These are phyloP conservation scores for Andrena bucephala DNA, from an alignment of 2,888 invertebrate genomes.

Conservation along the genomic window DNA sequence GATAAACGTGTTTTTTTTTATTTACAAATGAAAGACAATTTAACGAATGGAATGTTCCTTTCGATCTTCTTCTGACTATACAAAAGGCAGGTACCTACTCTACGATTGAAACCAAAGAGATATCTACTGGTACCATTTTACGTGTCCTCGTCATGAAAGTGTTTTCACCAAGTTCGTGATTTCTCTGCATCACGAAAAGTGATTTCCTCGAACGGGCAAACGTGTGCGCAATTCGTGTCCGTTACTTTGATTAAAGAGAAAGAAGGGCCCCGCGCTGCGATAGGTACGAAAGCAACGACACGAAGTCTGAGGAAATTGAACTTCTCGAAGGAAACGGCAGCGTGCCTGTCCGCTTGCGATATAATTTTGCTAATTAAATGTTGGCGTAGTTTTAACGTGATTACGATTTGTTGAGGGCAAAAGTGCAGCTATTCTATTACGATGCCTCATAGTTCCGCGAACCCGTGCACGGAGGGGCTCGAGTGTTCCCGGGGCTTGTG, in stretches of 20 bases:
- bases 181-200: neutral
- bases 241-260: conserved; percentile 1
- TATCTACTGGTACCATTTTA: neutral
- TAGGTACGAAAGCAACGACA: neutral
- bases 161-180: neutral
- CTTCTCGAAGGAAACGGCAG: conserved; percentile 8
- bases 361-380: conserved; percentile 45
- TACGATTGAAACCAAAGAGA: neutral
- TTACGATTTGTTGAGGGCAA: conserved; percentile 25
- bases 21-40: too few species aligned
- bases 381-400: conserved; percentile 23
- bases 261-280: neutral
- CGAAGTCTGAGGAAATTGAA: conserved; percentile 21
- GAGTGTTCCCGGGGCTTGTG: conserved; percentile 14
- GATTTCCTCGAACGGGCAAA: neutral
- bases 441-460: neutral
- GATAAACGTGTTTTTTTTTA: too few species aligned
- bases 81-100: neutral
- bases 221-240: neutral
- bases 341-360: neutral
- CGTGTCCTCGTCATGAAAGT: neutral
- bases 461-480: conserved; percentile 3
- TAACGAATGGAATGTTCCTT: too few species aligned
- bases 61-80: too few species aligned
- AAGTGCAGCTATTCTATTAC: conserved; percentile 23